Percentiles rank a stretch among this genome's conserved stretches.
Evolutionary conservation across 2,113 vertebrate genomes (phyloP).

Genomic region (Trogon melanurus): DNA sequence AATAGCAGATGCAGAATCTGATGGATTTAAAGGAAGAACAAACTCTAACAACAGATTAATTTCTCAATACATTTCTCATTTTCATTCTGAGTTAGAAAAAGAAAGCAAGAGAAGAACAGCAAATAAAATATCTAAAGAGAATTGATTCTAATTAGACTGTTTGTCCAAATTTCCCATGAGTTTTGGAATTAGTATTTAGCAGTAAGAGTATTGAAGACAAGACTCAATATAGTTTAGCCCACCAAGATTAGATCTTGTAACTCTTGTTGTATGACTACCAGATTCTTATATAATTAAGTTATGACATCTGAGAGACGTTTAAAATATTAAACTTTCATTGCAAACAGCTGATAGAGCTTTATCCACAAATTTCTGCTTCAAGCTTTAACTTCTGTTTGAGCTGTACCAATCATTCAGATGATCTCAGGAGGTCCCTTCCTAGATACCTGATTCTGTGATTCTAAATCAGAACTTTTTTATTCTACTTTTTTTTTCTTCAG

Average conservation of each 20-base stretch:
- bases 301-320: not conserved
- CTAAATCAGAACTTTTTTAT: not conserved
- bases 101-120: not conserved
- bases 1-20: not conserved
- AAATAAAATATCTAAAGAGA: not conserved
- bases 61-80: not conserved
- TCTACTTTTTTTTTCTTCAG: not conserved
- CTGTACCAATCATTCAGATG: not conserved
- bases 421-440: not conserved
- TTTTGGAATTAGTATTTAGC: not conserved
- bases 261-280: not conserved
- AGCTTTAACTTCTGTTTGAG: not conserved
- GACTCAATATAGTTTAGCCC: not conserved
- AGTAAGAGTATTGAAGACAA: not conserved
- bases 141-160: not conserved
- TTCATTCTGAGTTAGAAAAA: not conserved
- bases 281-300: not conserved
- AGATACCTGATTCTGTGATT: not conserved
- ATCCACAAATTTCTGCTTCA: not conserved
- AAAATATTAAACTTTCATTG: not conserved
- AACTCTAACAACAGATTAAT: not conserved
- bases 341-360: not conserved
- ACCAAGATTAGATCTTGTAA: not conserved
- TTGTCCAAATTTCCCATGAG: not conserved
- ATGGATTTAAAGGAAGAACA: not conserved